Base-by-base conservation (phyloP, 1,140 invertebrate species). In the Eumeta japonica region DNA sequence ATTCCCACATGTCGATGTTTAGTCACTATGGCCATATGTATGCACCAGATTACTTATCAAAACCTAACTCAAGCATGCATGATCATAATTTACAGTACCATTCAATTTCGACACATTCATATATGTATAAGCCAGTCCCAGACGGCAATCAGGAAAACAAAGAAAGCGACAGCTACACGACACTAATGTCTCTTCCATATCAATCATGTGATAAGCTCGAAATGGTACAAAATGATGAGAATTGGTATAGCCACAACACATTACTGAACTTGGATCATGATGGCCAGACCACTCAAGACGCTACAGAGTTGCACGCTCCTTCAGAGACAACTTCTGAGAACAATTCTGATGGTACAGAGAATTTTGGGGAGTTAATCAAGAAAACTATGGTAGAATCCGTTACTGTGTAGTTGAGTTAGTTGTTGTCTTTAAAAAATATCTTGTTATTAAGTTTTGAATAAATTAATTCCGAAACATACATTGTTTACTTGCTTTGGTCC, bases 381-480 rank as follows among this genome's bases (percentile, higher is more conserved):
- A 92, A 93, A 72, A 89, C 89, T 18, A 92, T 93, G 80, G 89
- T 92, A 50, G 91, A 92, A 75, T 90, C 88, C 53, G 90, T 90
- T 40, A 88, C 86, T 53, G 88, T 87, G 67, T 90, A 83, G 67
- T 57, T 57, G 46, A 62, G 50, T 58, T 62, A 55, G 45, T 66
- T 66, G 59, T 35, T 35, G 34, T 35, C 10, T 24, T 35, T 35
- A 19, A 4, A 24, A 14, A 24, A 10, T 11, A 20, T 35, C 10
- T 19, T 11, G 14, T 24, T 18, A 35, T 35, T 19, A 35, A 35
- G 34, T 35, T 35, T 35, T 20, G 12, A 35, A 19, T 19, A 14
- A 14, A 35, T 10, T 15, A 11, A 17, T 35, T 20, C 4, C 4
- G n/a, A 19, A 24, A 11, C n/a, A 12, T 13, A 19, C 5, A 16